Evolutionary conservation across 2,113 vertebrate species (phyloP), one percentile per base, ranked within the genome.

Genomic region (Bucco capensis): DNA sequence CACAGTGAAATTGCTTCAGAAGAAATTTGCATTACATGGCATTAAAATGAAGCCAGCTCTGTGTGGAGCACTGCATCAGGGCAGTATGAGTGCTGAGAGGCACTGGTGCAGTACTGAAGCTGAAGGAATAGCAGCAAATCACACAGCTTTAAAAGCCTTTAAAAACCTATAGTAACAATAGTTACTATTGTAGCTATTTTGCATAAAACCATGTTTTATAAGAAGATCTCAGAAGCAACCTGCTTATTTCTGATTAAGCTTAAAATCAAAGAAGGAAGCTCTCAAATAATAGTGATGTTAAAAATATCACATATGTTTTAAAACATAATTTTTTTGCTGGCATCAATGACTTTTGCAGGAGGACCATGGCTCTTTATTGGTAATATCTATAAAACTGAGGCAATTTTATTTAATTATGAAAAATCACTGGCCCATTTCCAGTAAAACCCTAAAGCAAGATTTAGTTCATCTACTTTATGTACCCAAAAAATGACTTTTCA

Each of bases 391-490:
- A 54, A 19, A 74, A 40, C n/a, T 3, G 10, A 92, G 40, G 14
- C 21, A 75, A 77, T 58, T 83, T 47, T 77, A 79, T 82, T 89
- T 96, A 92, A 88, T 93, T 71, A 84, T 37, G 38, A 84, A 62
- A 92, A 89, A 89, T 64, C 40, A 50, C 38, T 90, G 65, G 66
- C 51, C 40, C n/a, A 71, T 90, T 76, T 89, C 58, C 62, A 78
- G 27, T 66, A 84, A 93, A 89, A 56, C 28, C 31, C 62, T 72
- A 54, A 69, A 67, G 82, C 35, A 21, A 91, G 38, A 44, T 51
- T 51, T 50, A 90, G 30, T 89, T 95, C 31, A 61, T 89, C 61
- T 87, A 18, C 44, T 90, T 83, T 72, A 61, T 21, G 37, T 40
- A 64, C 0, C 0, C 54, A 78, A 87, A 72, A 89, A 95, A 92